phyloP scores from a whole-genome alignment of 2,888 invertebrate genomes.

The Erpobdella octoculata region DNA sequence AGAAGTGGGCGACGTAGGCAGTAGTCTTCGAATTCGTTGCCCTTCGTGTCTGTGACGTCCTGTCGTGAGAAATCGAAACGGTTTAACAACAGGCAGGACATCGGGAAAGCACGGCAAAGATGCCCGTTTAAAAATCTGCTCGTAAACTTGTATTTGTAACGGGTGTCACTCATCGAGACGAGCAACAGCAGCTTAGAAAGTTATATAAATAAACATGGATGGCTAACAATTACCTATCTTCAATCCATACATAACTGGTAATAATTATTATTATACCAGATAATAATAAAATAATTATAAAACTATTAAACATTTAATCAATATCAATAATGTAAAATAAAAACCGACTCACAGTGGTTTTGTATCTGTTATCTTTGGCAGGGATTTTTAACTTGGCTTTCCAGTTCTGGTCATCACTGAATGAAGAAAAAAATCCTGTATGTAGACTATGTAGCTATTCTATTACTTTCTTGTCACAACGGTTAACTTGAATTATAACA shows the following conservation, averaged over 20 bases:
- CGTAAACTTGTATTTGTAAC: neutral
- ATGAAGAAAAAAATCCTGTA: neutral
- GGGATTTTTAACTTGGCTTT: slow-evolving; percentile 92
- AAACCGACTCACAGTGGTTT: slow-evolving; percentile 64
- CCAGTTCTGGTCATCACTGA: slow-evolving; percentile 59
- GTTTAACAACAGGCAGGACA: neutral
- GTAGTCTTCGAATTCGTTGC: slow-evolving; percentile 98
- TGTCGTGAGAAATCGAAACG: slow-evolving; percentile 55
- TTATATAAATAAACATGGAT: too few relatives aligned
- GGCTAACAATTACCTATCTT: too few relatives aligned
- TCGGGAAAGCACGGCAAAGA: too few relatives aligned
- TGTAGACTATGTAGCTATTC: too few relatives aligned
- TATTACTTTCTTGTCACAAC: too few relatives aligned
- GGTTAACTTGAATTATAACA: neutral
- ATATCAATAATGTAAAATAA: neutral
- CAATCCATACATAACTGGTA: too few relatives aligned
- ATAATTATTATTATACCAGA: too few relatives aligned
- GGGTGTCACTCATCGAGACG: too few relatives aligned
- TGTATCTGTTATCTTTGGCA: slow-evolving; percentile 87
- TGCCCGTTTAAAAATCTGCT: neutral
- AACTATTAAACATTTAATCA: neutral
- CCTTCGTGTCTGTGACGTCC: slow-evolving; percentile 98
- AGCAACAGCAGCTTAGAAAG: too few relatives aligned
- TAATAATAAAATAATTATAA: too few relatives aligned
- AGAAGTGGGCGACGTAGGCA: slow-evolving; percentile 90